Base-by-base conservation (phyloP, 2,113 vertebrate genomes). In the Ictalurus punctatus region DNA sequence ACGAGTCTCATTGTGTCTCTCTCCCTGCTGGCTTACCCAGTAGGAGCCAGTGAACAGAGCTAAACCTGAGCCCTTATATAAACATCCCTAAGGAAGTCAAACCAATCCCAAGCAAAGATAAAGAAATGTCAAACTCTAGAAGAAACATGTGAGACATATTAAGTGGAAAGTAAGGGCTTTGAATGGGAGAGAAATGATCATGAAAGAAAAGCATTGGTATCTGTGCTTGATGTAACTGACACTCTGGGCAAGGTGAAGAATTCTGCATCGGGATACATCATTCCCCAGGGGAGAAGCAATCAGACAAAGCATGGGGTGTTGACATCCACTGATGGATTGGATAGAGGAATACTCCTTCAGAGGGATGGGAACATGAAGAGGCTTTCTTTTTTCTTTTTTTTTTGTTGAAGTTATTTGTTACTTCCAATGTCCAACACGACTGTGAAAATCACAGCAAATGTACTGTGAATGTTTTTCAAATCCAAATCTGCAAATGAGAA, bases 101-200 rank as follows among this genome's bases (percentile, higher is more conserved):
- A 93, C 93, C 92, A 93, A 94, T 95, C 92, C 91, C 88, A 92
- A 88, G 58, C 89, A 86, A 91, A 79, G 89, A 83, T 52, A 71
- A 67, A 78, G 61, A 59, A 78, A 90, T 92, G 93, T 95, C 93
- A 94, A 87, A 94, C 93, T 91, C 95, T 93, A 93, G 91, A 86
- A 92, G 86, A 90, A 91, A 92, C 90, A 92, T 93, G 92, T 92
- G 92, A 91, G 92, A 94, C 89, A 90, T 94, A 94, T 93, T 92
- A 87, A 91, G 91, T 85, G 91, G 92, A 92, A 63, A 83, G 89
- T 92, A 92, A 91, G 52, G 61, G 90, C 89, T 89, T 89, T 80
- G 48, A 81, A 82, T 59, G 25, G 19, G 71, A 8, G 37, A 86
- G 84, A 67, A 80, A 69, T 44, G 25, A 88, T 61, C 40, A 63